Evolutionary conservation across 2,113 vertebrate genomes (phyloP).

Genomic region (Turdus rufiventris): DNA sequence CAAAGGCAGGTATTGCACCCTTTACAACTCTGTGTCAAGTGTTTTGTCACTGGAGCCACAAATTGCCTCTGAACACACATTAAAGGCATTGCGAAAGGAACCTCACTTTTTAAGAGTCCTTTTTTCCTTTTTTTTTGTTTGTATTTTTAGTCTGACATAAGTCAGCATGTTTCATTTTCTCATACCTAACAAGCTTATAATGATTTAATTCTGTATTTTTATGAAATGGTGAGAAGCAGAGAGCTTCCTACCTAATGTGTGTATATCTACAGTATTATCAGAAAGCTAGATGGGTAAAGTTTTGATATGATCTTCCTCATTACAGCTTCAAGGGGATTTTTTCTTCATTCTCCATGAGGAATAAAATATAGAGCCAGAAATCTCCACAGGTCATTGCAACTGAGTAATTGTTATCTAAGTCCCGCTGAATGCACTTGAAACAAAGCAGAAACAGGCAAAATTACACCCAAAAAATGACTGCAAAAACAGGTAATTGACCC

Average conservation of each 20-base stretch:
- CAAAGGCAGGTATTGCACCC: background rate
- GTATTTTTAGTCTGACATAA: background rate
- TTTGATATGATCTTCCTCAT: background rate
- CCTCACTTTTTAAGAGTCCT: background rate
- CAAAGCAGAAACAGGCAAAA: background rate
- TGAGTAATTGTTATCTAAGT: background rate
- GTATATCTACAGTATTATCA: background rate
- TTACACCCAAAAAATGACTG: background rate
- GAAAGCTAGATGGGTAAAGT: background rate
- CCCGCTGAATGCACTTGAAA: background rate
- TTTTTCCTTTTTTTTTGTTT: background rate
- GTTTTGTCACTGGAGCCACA: background rate
- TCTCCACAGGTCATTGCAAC: background rate
- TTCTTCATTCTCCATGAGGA: background rate
- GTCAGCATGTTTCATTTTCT: background rate
- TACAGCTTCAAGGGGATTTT: background rate
- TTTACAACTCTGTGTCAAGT: background rate
- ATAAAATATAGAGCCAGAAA: background rate
- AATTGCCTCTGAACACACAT: background rate
- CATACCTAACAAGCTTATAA: background rate
- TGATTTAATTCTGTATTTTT: background rate
- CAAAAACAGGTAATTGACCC: background rate
- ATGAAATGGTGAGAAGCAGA: background rate
- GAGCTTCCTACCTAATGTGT: background rate
- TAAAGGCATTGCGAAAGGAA: background rate